Percentiles rank a stretch among this genome's conserved stretches.
Evolutionary conservation across 2,113 vertebrate genomes (phyloP).

Genomic region (Burhinus bistriatus): DNA sequence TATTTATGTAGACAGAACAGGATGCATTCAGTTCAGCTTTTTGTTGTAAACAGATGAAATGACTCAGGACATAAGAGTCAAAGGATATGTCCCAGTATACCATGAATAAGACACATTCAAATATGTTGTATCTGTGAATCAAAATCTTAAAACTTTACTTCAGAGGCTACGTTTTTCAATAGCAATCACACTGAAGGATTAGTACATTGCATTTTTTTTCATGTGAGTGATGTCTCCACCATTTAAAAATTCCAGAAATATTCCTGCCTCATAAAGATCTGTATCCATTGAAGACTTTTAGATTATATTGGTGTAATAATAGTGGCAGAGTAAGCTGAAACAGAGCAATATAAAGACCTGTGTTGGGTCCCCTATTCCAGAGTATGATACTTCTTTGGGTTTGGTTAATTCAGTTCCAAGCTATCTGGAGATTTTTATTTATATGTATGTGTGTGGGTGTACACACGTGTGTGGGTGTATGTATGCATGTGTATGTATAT

Average conservation of each 20-base stretch:
- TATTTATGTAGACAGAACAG: neutral
- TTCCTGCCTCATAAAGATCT: neutral
- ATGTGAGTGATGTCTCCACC: neutral
- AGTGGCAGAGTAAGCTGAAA: neutral
- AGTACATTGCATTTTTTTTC: neutral
- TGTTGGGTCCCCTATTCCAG: neutral
- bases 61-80: neutral
- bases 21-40: neutral
- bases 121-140: neutral
- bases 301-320: neutral
- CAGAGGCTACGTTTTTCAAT: slow-evolving; percentile 16
- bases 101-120: neutral
- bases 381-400: neutral
- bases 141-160: neutral
- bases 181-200: neutral
- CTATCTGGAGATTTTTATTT: neutral
- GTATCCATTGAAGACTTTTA: neutral
- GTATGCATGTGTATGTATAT: neutral
- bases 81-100: neutral
- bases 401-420: neutral
- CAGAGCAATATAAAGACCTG: neutral
- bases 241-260: neutral
- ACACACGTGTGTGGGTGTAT: fast-evolving
- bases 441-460: fast-evolving
- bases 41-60: neutral